Conservation (phyloP, 2,113 vertebrate genomes). For the Malurus melanocephalus region DNA sequence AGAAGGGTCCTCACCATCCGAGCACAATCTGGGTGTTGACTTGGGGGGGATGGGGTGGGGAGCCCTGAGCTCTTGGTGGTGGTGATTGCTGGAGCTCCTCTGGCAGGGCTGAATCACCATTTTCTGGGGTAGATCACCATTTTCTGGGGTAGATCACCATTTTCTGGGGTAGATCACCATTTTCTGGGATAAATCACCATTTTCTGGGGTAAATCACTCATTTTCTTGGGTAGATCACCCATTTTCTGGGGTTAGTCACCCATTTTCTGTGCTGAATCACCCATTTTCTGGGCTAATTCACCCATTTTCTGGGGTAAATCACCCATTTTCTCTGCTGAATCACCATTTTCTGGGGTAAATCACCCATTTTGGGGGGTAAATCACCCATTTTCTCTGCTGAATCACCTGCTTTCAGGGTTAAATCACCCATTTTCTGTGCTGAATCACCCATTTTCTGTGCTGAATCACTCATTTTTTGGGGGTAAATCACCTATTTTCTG, state of each 20-base stretch:
- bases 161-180: fast-evolving
- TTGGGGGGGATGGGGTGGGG: neutral
- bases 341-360: too few species aligned
- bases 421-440: neutral
- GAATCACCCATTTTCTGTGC: too few species aligned
- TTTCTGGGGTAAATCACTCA: fast-evolving
- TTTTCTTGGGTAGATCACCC: neutral
- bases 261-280: neutral
- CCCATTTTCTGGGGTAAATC: too few species aligned
- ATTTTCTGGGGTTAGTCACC: neutral
- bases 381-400: too few species aligned
- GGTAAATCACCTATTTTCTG: too few species aligned
- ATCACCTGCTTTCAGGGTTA: too few species aligned
- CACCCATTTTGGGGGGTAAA: too few species aligned
- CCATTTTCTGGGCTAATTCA: neutral
- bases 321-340: too few species aligned
- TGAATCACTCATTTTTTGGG: too few species aligned
- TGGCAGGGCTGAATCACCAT: neutral
- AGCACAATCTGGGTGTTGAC: neutral
- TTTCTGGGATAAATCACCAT: fast-evolving
- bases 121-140: fast-evolving
- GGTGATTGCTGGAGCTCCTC: neutral
- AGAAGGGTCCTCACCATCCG: fast-evolving
- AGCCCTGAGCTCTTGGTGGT: neutral
- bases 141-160: fast-evolving